These are phyloP conservation scores for Myiozetetes cayanensis DNA, from an alignment of 2,113 vertebrate species.

Conservation along the genomic window DNA sequence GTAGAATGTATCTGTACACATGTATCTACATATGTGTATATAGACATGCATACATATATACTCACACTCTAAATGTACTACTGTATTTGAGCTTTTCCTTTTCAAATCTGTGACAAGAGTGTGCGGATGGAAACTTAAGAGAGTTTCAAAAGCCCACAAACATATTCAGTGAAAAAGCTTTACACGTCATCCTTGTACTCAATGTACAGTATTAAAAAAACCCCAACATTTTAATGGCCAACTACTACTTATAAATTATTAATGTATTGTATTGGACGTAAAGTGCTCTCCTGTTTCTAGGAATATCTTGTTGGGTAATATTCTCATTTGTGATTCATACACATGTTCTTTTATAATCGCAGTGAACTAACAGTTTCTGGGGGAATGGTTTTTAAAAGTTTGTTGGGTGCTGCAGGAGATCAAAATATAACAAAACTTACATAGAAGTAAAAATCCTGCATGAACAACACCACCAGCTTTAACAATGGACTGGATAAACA, in stretches of 20 bases:
- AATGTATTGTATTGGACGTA: not conserved
- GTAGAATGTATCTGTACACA: not conserved
- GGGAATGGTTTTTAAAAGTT: conserved; percentile 28
- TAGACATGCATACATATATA: not conserved
- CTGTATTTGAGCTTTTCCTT: not conserved
- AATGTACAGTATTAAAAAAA: not conserved
- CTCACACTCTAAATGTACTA: not conserved
- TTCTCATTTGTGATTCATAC: conserved; percentile 46
- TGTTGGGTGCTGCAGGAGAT: not conserved
- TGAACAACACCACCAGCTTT: not conserved
- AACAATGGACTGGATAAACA: conserved; percentile 43
- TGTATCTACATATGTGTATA: too few species aligned
- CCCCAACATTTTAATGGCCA: not conserved
- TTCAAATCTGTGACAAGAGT: not conserved
- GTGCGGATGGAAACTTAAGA: not conserved
- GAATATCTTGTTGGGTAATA: conserved; percentile 38
- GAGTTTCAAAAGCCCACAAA: not conserved
- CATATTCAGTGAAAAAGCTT: not conserved
- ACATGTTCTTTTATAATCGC: conserved; percentile 45
- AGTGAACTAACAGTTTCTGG: conserved; percentile 23
- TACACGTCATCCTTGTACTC: not conserved
- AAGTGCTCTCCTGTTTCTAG: conserved; percentile 48
- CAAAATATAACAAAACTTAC: conserved; percentile 35
- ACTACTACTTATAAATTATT: conserved; percentile 44
- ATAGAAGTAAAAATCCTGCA: not conserved